Evolutionary conservation across 2,113 vertebrate species (phyloP), one percentile per base, ranked within the genome.

Genomic region (Phodopus roborovskii): DNA sequence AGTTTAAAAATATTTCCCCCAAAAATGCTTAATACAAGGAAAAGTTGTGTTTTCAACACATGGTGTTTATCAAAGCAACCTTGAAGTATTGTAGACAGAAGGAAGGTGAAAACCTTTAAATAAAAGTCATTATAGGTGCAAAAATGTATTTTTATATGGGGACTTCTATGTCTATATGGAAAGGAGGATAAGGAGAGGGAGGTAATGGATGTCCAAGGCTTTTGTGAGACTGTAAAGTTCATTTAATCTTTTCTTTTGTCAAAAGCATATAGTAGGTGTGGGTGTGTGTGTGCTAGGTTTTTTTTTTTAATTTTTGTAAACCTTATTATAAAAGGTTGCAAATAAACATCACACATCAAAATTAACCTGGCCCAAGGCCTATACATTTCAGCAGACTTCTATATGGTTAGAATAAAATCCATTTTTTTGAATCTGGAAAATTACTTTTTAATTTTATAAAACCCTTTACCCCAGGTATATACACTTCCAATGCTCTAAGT

Each of bases 11-110:
- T 91, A 86, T 92, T 95, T 97, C 68, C 28, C 28, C 56, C 58
- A 93, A 93, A 73, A 82, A 77, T 83, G 83, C 92, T 97, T 97
- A 96, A 95, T 42, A 45, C 45, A 92, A 97, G 86, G 2, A 94
- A 97, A 95, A 92, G 26, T 77, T 97, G 88, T 93, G 88, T 90
- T 97, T 96, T 94, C 91, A 7, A 68, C 16, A n/a, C 53, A 39
- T 22, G 90, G 88, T 96, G 91, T 90, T 74, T 97, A 85, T 88
- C 90, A n/a, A 7, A 62, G 82, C 85, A 71, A 53, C 7, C 62
- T 96, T 0, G 88, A 96, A 95, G 86, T 94, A 78, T 98, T 90
- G 74, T 48, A 87, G 10, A 87, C n/a, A 85, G 95, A 97, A 64
- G n/a, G 12, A n/a, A 91, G 17, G 68, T 86, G 92, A 95, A 96